Evolutionary conservation across 2,113 vertebrate species (phyloP).

Genomic region (Odobenus rosmarus): DNA sequence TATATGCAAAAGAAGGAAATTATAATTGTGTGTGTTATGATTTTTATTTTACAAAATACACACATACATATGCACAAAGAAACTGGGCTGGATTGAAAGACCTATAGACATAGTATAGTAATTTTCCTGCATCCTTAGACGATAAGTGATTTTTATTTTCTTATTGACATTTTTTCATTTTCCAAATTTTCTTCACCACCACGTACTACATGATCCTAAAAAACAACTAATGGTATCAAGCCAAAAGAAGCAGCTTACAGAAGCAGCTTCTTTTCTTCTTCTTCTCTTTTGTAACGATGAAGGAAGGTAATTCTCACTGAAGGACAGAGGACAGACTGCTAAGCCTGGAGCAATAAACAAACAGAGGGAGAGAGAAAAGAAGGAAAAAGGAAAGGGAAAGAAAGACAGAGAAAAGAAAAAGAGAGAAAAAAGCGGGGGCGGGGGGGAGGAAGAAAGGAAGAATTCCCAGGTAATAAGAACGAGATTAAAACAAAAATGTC

Average conservation of each 20-base stretch:
- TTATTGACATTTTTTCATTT: not conserved
- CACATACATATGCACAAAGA: not conserved
- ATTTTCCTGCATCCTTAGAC: not conserved
- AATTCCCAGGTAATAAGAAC: not conserved
- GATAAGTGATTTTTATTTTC: not conserved
- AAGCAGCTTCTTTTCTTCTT: not conserved
- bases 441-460: no score
- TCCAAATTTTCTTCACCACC: not conserved
- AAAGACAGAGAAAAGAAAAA: not conserved
- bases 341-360: not conserved
- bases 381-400: not conserved
- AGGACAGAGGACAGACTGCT: not conserved
- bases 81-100: not conserved
- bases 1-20: not conserved
- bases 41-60: constrained; percentile 10
- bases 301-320: not conserved
- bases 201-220: not conserved
- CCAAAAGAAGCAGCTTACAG: not conserved
- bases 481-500: not conserved
- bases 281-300: not conserved
- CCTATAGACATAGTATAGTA: not conserved
- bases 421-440: not conserved
- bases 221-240: not conserved
- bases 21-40: not conserved
- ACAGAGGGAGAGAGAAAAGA: not conserved